Evolutionary conservation across 1,140 invertebrate genomes (phyloP), one percentile per base, ranked within the genome.

Genomic region (Carposina sasakii): DNA sequence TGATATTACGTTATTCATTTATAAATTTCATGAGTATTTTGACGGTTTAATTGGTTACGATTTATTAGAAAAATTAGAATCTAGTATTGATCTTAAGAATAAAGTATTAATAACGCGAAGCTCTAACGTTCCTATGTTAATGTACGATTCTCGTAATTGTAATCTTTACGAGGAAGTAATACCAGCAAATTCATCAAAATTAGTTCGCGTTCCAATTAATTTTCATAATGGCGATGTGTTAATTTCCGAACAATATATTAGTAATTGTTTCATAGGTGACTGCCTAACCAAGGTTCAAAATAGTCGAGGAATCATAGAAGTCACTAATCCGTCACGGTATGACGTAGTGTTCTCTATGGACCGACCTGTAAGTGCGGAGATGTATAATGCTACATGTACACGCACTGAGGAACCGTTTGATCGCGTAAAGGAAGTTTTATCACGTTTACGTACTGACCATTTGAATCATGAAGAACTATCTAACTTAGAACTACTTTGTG

Each of bases 11-110:
- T 40, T 22, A 9, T 40, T 19, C 19, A 40, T 40, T 40, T 40
- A 40, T 16, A 20, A 40, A 40, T 40, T 40, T 20, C 16, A 40
- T 40, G 20, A 40, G 16, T 40, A 40, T 21, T 40, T 40, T 20
- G 37, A 40, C 20, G 37, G 37, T 19, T 21, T 40, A 8, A 40
- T 40, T 40, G 37, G 20, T 4, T 21, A 9, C 6, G 20, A 20
- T 21, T 22, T 40, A 10, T 20, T 40, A 8, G 31, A 28, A 4
- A 40, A 40, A 40, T 20, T 13, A 19, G 20, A 40, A 20, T 40
- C 37, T 10, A 40, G 21, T 21, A 40, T 40, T 20, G 37, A 40
- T 21, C 20, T 40, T 6, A 40, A 40, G 21, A 20, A 16, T 40
- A 40, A 20, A 5, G 21, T 3, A 21, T 40, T 40, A 40, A 19